phyloP scores from a whole-genome alignment of 2,797 vertebrate species.

The Xenentodon cancila region DNA sequence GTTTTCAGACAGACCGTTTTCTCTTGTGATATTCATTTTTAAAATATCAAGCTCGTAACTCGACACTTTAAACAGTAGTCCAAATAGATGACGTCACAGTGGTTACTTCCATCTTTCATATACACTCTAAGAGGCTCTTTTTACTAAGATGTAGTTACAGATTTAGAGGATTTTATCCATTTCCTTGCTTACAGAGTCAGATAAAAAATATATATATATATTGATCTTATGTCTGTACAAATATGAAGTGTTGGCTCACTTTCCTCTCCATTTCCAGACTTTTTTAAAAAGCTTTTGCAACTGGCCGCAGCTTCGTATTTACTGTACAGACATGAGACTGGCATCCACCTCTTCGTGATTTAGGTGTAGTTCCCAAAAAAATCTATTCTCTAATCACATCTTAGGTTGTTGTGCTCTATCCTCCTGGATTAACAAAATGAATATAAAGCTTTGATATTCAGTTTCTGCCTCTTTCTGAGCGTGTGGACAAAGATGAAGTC shows the following conservation, averaged over 20 bases:
- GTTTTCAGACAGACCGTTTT: too few species aligned
- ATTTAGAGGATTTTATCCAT: constrained; percentile 7
- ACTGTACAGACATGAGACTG: neutral
- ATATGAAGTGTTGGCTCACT: constrained; percentile 1
- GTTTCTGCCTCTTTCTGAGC: constrained; percentile 45
- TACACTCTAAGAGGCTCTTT: neutral
- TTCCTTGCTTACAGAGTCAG: neutral
- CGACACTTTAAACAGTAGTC: neutral
- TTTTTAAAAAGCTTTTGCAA: too few species aligned
- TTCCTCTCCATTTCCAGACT: too few species aligned
- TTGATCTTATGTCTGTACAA: neutral
- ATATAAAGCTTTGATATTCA: constrained; percentile 37
- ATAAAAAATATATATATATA: neutral
- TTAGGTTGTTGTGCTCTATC: constrained; percentile 34
- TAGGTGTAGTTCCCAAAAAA: constrained; percentile 2
- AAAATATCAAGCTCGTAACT: too few species aligned
- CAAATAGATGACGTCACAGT: neutral
- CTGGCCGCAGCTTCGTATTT: neutral
- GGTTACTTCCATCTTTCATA: neutral
- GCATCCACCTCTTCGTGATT: neutral
- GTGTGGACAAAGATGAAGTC: constrained; percentile 13
- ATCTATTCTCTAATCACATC: neutral
- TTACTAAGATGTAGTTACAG: constrained; percentile 8
- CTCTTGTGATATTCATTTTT: too few species aligned
- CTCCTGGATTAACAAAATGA: constrained; percentile 11